Base-by-base conservation (phyloP, 2,113 vertebrate genomes). In the Cygnus atratus region DNA sequence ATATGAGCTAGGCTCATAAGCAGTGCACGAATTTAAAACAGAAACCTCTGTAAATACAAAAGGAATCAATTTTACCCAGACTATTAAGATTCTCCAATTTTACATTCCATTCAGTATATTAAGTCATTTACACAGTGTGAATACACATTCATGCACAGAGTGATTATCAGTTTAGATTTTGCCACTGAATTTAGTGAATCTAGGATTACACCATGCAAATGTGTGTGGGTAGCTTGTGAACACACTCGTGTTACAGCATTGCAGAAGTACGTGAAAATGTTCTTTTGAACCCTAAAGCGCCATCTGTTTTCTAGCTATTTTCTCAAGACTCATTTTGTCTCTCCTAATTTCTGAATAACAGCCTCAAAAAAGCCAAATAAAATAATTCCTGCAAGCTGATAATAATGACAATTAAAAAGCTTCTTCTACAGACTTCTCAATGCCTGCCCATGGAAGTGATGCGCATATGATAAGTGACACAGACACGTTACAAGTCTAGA, bases 261-360 rank as follows among this genome's bases (percentile, higher is more conserved):
- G 80, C 62, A 65, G 65, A 81, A 80, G 55, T 28, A 84, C 80
- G 73, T 6, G 41, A 43, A 78, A 87, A 87, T 65, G 74, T 87
- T 92, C 84, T 20, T n/a, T 61, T 20, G 41, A 84, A 78, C 82
- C 80, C 68, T 68, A 0, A 41, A 59, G 54, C 66, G 46, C 91
- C 96, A 96, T 94, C 93, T 92, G 93, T 72, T 87, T 88, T 58
- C 77, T 29, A 84, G 71, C 62, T 88, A 10, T 66, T 85, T 90
- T 63, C 74, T 87, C 54, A 73, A 76, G 77, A 55, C 37, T 92
- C 44, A 26, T 58, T 66, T 70, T 76, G 28, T 26, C 62, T 72
- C 66, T 76, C 75, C 41, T 62, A 29, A 84, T 91, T 93, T 75
- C 92, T 55, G 46, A 75, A 57, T 18, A 92, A 57, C 61, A 62